Percentiles rank a stretch among this genome's conserved stretches.
These are phyloP conservation scores for Alviniconcha strummeri DNA, from an alignment of 2,888 invertebrate genomes.

Conservation along the genomic window DNA sequence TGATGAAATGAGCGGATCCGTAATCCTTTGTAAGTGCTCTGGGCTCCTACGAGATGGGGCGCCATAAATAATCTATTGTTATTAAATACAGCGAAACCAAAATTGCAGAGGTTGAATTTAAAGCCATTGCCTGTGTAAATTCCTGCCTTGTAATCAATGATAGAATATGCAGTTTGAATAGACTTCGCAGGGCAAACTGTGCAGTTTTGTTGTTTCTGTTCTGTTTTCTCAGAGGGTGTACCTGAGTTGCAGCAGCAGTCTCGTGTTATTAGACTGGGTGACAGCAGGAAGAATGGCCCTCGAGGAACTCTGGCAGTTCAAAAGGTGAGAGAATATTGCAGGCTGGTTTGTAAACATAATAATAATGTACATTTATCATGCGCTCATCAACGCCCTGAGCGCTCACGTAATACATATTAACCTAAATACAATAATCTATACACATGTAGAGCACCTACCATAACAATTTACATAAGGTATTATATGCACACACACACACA, in stretches of 20 bases:
- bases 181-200: no score
- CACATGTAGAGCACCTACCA: background rate
- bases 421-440: background rate
- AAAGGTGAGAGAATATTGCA: slow-evolving; percentile 43
- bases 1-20: background rate
- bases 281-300: slow-evolving; percentile 56
- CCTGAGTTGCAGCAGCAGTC: slow-evolving; percentile 49
- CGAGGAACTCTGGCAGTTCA: slow-evolving; percentile 55
- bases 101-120: no score
- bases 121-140: no score
- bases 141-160: no score
- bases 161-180: no score
- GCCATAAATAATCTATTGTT: no score
- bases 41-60: no score
- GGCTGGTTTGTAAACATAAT: no score
- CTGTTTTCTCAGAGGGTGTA: slow-evolving; percentile 43
- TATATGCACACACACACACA: background rate
- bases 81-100: no score
- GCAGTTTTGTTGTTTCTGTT: no score
- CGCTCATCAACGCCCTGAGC: background rate
- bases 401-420: background rate
- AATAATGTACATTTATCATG: background rate
- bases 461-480: background rate
- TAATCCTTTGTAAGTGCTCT: no score
- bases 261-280: slow-evolving; percentile 59